Percentiles rank a stretch among this genome's conserved stretches.
Evolutionary conservation across 2,888 invertebrate species (phyloP).

Genomic region (Lingula anatina): DNA sequence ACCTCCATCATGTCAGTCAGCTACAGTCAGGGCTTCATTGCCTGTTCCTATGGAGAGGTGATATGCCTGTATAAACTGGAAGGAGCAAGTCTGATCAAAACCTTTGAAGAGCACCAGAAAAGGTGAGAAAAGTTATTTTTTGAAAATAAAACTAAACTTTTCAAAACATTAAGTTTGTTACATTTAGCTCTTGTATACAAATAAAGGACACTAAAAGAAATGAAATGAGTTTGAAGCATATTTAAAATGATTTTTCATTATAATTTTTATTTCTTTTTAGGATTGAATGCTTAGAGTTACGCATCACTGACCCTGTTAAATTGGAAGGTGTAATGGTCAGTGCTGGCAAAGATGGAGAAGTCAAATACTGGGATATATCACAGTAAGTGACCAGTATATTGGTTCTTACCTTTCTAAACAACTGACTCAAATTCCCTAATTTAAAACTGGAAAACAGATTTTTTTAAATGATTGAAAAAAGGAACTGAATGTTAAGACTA

Average conservation of each 20-base stretch:
- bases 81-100: slow-evolving; percentile 24
- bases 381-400: slow-evolving; percentile 23
- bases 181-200: background rate
- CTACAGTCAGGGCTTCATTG: slow-evolving; percentile 34
- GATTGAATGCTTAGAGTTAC: slow-evolving; percentile 35
- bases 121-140: slow-evolving; percentile 12
- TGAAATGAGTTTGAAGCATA: background rate
- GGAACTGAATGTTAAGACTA: no score
- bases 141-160: slow-evolving; percentile 17
- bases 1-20: slow-evolving; percentile 43
- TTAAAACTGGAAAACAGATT: no score
- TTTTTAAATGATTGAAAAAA: no score
- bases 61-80: slow-evolving; percentile 33
- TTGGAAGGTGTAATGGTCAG: slow-evolving; percentile 34
- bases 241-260: background rate
- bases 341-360: slow-evolving; percentile 38
- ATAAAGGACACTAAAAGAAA: slow-evolving; percentile 10
- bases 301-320: slow-evolving; percentile 22
- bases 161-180: background rate
- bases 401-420: background rate
- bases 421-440: no score
- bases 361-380: slow-evolving; percentile 42
- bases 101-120: slow-evolving; percentile 27
- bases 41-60: slow-evolving; percentile 36
- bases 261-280: slow-evolving; percentile 15